Conservation (phyloP, 2,888 invertebrate genomes). For the Clitarchus hookeri region DNA sequence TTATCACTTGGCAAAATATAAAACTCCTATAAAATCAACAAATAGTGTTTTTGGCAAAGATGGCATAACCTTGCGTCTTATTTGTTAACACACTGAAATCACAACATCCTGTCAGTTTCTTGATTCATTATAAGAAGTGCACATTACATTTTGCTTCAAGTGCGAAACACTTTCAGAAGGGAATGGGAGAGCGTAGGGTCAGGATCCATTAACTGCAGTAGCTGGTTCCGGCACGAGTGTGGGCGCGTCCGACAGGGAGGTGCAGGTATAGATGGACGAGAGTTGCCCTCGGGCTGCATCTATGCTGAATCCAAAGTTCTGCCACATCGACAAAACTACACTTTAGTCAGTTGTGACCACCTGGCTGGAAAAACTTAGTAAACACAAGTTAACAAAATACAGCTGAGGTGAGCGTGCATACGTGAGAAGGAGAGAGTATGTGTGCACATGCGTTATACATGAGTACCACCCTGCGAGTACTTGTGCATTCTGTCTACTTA, state of each 20-base stretch:
- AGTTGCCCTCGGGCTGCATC: not conserved
- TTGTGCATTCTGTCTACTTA: too few relatives aligned
- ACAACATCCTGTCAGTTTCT: too few relatives aligned
- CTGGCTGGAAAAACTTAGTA: too few relatives aligned
- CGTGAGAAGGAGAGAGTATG: too few relatives aligned
- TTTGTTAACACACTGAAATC: not conserved
- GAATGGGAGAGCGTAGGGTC: not conserved
- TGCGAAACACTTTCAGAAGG: not conserved
- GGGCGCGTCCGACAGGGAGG: slow-evolving; percentile 22
- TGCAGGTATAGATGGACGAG: not conserved
- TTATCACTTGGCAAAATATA: not conserved
- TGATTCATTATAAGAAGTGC: too few relatives aligned
- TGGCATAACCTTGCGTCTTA: not conserved
- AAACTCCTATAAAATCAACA: not conserved
- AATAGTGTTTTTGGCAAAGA: not conserved
- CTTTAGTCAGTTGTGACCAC: not conserved
- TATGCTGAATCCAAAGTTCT: not conserved
- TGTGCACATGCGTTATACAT: too few relatives aligned
- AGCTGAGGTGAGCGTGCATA: too few relatives aligned
- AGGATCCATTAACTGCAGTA: not conserved
- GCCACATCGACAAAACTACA: not conserved
- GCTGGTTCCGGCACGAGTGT: not conserved
- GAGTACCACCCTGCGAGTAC: too few relatives aligned
- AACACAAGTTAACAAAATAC: too few relatives aligned
- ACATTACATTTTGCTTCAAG: not conserved